Base-by-base conservation (phyloP, 2,888 invertebrate genomes). In the Nemoura dubitans region DNA sequence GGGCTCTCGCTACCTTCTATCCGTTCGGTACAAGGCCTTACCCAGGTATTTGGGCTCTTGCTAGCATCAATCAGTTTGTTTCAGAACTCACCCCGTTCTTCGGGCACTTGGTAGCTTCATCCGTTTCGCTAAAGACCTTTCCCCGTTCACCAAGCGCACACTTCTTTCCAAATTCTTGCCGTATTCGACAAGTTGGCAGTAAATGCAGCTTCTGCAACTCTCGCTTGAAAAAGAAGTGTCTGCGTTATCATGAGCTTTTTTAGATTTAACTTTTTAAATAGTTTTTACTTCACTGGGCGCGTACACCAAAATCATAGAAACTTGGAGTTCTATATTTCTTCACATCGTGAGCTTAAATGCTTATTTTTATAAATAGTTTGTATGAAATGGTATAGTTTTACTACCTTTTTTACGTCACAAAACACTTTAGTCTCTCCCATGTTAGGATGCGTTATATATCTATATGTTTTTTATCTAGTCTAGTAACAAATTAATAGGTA, bases 401-500 rank as follows among this genome's bases (percentile, higher is more conserved):
- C 59, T 76, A 42, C 42, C 30, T 83, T 84, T 28, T 59, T 84
- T 84, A 84, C 84, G 84, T 84, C 84, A 84, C 84, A 84, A 59
- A 84, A 43, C 30, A 30, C 42, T 83, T 42, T n/a, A 83, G 83
- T 83, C 83, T 84, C 29, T 84, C 29, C 42, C 84, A 81, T 29
- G 43, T 59, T n/a, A 84, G 84, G 84, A 84, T 59, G 43, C 59
- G 29, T 76, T 28, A 84, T 28, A 84, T 59, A 84, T 25, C 84
- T 84, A 43, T 59, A 59, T 84, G 43, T 43, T 27, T 84, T 76
- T 59, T 25, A 36, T 21, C 84, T 84, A 84, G 76, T 84, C 59
- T 84, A 84, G 84, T 84, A 84, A 84, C 84, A 84, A 84, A 84
- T 84, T 26, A 59, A 59, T 84, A 26, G 84, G 84, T 83, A 83